These are phyloP conservation scores for Peromyscus leucopus DNA, from an alignment of 2,113 vertebrate species.

Conservation along the genomic window DNA sequence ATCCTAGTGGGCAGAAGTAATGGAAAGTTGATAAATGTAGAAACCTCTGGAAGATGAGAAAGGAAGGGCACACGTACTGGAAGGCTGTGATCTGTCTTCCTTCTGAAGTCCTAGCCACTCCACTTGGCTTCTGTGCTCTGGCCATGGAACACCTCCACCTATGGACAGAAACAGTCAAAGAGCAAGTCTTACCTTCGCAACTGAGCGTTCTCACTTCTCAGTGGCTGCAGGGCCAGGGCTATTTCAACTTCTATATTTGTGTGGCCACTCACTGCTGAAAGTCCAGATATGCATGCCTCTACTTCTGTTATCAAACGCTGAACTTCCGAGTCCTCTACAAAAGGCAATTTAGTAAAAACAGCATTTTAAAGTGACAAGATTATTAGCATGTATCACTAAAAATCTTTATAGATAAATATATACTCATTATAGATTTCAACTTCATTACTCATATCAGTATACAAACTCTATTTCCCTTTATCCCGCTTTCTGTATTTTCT, in stretches of 20 bases:
- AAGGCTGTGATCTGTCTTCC: slow-evolving; percentile 7
- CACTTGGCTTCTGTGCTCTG: slow-evolving; percentile 12
- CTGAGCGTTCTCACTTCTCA: slow-evolving; percentile 91
- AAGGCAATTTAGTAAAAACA: slow-evolving; percentile 35
- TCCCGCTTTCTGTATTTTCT: slow-evolving; percentile 17
- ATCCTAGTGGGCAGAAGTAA: not conserved
- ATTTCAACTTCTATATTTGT: slow-evolving; percentile 88
- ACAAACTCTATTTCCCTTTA: slow-evolving; percentile 54
- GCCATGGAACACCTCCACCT: not conserved
- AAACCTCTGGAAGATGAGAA: not conserved
- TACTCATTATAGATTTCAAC: slow-evolving; percentile 16
- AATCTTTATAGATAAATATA: slow-evolving; percentile 25
- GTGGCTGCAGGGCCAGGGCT: slow-evolving; percentile 88
- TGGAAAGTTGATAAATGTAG: not conserved
- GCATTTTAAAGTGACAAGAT: slow-evolving; percentile 10
- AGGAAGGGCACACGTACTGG: not conserved
- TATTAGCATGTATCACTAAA: slow-evolving; percentile 30
- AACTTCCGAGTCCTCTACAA: slow-evolving; percentile 88
- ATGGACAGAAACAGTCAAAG: slow-evolving; percentile 48
- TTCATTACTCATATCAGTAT: slow-evolving; percentile 43
- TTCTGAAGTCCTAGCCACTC: not conserved
- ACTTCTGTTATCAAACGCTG: slow-evolving; percentile 89
- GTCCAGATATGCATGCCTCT: slow-evolving; percentile 87
- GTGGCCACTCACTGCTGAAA: slow-evolving; percentile 84
- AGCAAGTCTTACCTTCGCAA: slow-evolving; percentile 89